Percentiles rank a stretch among this genome's conserved stretches.
These are phyloP conservation scores for Cherax destructor DNA, from an alignment of 1,140 invertebrate genomes.

Conservation along the genomic window DNA sequence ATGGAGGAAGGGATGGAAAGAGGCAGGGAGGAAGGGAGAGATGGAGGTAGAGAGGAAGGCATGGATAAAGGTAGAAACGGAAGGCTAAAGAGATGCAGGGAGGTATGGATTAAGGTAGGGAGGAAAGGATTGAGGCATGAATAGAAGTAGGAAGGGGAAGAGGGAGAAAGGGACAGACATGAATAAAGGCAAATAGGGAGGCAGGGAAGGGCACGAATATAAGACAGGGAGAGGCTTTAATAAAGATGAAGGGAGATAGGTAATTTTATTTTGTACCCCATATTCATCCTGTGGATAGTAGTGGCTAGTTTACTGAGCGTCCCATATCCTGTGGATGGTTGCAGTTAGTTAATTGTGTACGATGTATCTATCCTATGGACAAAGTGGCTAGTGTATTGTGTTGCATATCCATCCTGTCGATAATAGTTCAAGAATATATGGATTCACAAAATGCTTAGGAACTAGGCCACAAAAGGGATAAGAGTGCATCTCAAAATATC, in stretches of 20 bases:
- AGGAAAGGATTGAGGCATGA: not conserved
- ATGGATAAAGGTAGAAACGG: not conserved
- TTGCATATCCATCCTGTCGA: too few relatives aligned
- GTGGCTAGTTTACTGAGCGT: not conserved
- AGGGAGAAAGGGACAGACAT: not conserved
- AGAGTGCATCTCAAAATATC: too few relatives aligned
- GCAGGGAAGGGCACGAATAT: not conserved
- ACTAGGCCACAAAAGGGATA: too few relatives aligned
- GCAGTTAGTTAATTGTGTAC: not conserved
- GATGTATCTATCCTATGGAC: too few relatives aligned
- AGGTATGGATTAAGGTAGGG: not conserved
- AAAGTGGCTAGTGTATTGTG: too few relatives aligned
- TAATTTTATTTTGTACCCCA: not conserved
- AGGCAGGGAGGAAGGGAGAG: not conserved
- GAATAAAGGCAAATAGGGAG: not conserved
- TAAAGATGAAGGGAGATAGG: not conserved
- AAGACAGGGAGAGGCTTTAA: not conserved
- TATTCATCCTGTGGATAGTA: too few relatives aligned
- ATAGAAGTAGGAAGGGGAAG: not conserved
- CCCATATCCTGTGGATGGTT: too few relatives aligned
- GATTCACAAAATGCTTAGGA: too few relatives aligned
- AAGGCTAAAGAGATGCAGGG: not conserved
- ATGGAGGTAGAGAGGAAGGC: not conserved
- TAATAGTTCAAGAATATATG: too few relatives aligned
- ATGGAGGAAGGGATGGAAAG: too few relatives aligned